phyloP scores from a whole-genome alignment of 2,113 vertebrate species.

The Nycticorax nycticorax region DNA sequence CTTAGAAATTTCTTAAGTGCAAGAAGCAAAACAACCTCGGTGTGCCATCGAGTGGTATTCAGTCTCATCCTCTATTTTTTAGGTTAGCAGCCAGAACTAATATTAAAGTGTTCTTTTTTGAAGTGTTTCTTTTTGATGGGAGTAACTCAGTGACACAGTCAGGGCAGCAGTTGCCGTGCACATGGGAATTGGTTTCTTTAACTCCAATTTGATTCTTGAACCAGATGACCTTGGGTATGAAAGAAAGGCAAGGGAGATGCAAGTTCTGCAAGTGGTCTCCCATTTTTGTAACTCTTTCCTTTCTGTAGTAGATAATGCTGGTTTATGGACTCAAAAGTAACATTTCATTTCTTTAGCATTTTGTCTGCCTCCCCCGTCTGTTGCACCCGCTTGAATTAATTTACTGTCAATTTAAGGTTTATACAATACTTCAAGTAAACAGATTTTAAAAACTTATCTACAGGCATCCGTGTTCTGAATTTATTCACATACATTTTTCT shows the following conservation, averaged over 20 bases:
- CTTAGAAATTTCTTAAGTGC: not conserved
- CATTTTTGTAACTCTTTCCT: not conserved
- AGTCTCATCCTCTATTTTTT: not conserved
- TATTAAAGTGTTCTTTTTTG: not conserved
- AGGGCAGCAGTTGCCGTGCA: not conserved
- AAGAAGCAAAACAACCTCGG: not conserved
- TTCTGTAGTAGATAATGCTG: not conserved
- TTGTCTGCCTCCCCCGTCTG: not conserved
- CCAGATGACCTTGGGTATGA: constrained; percentile 14
- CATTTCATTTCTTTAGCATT: not conserved
- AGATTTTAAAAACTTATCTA: not conserved
- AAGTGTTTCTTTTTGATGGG: not conserved
- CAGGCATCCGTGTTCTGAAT: not conserved
- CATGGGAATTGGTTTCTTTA: not conserved
- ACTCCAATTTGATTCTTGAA: constrained; percentile 1
- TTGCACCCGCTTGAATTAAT: not conserved
- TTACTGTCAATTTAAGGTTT: not conserved
- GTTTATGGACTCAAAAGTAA: constrained; percentile 9
- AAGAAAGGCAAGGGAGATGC: not conserved
- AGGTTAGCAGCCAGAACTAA: not conserved
- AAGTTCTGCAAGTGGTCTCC: not conserved
- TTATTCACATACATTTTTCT: not conserved
- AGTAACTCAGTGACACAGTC: not conserved
- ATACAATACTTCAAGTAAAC: not conserved
- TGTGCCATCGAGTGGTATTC: not conserved